A percentile compares a stretch with the other conserved stretches of the same genome.
Evolutionary conservation across 2,888 invertebrate species (phyloP).

Genomic region (Sturmia bella): DNA sequence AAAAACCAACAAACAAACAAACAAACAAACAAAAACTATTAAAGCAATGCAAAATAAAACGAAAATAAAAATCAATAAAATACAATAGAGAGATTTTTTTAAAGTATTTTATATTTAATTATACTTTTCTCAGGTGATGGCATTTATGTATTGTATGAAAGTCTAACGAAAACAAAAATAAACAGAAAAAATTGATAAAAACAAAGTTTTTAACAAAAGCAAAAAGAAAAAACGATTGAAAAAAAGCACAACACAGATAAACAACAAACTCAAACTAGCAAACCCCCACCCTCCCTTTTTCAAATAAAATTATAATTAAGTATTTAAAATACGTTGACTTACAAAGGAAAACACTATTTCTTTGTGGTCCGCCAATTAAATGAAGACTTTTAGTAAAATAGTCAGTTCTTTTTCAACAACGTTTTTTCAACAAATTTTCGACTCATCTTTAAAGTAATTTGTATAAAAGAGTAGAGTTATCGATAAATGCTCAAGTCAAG

Average conservation of each 20-base stretch:
- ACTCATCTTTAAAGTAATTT: no score
- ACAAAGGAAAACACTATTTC: no score
- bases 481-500: no score
- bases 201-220: conserved; percentile 40
- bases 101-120: conserved; percentile 72
- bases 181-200: conserved; percentile 48
- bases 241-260: conserved; percentile 59
- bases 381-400: no score
- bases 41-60: conserved; percentile 47
- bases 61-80: conserved; percentile 49
- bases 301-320: not conserved
- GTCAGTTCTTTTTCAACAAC: no score
- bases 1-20: conserved; percentile 59
- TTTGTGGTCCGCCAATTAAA: no score
- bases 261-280: conserved; percentile 38
- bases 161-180: conserved; percentile 58
- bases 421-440: no score
- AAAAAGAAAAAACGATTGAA: conserved; percentile 54
- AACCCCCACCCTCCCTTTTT: conserved; percentile 45
- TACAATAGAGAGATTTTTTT: conserved; percentile 65
- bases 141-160: conserved; percentile 73
- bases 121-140: conserved; percentile 80
- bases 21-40: conserved; percentile 63
- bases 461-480: no score
- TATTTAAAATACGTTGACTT: not conserved